phyloP scores from a whole-genome alignment of 2,113 vertebrate species.

The Tichodroma muraria region DNA sequence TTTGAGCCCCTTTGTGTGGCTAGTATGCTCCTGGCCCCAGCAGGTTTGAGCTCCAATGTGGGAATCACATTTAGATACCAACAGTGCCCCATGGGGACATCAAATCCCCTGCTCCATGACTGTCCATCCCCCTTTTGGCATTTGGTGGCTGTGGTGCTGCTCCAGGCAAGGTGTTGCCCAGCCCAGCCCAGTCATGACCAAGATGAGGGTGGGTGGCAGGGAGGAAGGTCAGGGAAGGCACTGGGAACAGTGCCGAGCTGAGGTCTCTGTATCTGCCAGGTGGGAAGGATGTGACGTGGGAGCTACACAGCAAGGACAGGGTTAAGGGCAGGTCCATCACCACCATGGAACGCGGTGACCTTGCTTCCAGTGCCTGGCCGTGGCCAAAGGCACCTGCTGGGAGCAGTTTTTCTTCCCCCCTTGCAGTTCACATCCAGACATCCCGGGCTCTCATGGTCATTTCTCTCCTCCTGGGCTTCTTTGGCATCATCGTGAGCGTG shows the following conservation, averaged over 20 bases:
- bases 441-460: slow-evolving; percentile 94
- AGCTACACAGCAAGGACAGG: background rate
- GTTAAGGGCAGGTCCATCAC: background rate
- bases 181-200: background rate
- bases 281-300: background rate
- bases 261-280: background rate
- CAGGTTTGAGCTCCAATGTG: background rate
- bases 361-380: background rate
- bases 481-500: slow-evolving; percentile 88
- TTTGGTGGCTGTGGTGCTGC: background rate
- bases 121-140: background rate
- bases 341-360: background rate
- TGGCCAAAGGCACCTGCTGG: background rate
- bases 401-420: background rate
- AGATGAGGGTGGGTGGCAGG: background rate
- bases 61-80: fast-evolving
- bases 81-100: background rate
- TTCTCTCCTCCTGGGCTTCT: slow-evolving; percentile 90
- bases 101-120: fast-evolving
- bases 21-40: fast-evolving
- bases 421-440: slow-evolving; percentile 91
- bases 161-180: background rate
- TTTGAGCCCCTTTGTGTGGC: background rate
- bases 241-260: background rate
- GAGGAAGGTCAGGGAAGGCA: background rate